These are phyloP conservation scores for Heterodera carotae DNA, from an alignment of 1,140 invertebrate genomes.

Conservation along the genomic window DNA sequence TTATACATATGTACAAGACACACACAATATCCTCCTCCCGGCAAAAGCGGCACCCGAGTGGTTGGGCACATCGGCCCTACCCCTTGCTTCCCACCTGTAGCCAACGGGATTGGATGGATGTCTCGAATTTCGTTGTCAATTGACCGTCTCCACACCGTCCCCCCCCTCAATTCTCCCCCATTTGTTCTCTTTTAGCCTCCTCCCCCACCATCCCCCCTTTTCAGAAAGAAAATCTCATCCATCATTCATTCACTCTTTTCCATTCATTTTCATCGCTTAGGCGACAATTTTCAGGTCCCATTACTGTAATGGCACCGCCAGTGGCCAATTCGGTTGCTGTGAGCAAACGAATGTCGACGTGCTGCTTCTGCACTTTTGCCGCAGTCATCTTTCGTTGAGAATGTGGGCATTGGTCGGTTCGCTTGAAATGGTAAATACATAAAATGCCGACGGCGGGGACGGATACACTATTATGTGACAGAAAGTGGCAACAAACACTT, in stretches of 20 bases:
- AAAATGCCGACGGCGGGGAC: too few species aligned
- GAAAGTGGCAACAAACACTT: too few species aligned
- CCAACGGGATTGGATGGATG: too few species aligned
- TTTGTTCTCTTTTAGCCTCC: too few species aligned
- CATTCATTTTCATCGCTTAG: not conserved
- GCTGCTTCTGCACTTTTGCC: slow-evolving; percentile 61
- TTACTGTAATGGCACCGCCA: slow-evolving; percentile 36
- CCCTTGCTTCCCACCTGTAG: not conserved
- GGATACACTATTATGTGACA: too few species aligned
- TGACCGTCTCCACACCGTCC: not conserved
- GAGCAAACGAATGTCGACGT: slow-evolving; percentile 62
- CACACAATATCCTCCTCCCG: too few species aligned
- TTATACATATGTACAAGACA: too few species aligned
- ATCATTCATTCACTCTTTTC: not conserved
- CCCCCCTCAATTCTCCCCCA: too few species aligned
- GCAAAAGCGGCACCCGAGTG: too few species aligned
- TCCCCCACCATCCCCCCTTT: too few species aligned
- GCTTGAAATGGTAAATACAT: slow-evolving; percentile 43
- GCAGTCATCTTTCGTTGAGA: slow-evolving; percentile 55
- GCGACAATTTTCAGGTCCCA: slow-evolving; percentile 52
- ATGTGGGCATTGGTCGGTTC: slow-evolving; percentile 62
- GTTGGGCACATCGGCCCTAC: too few species aligned
- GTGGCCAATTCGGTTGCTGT: slow-evolving; percentile 61
- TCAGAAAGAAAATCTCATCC: not conserved
- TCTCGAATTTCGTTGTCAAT: not conserved